These are phyloP conservation scores for Colostygia pectinataria DNA, from an alignment of 2,888 invertebrate genomes.

Conservation along the genomic window DNA sequence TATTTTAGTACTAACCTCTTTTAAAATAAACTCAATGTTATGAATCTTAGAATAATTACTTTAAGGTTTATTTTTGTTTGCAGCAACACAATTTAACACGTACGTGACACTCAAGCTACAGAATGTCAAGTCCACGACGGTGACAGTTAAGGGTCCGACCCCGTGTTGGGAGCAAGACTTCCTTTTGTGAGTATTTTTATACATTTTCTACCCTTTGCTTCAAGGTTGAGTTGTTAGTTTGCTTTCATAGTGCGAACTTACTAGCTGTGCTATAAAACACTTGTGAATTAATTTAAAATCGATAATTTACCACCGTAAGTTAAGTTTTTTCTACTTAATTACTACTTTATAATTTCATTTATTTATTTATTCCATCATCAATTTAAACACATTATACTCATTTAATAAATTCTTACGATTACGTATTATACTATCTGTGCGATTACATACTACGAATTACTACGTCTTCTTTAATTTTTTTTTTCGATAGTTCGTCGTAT, in stretches of 20 bases:
- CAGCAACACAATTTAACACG: slow-evolving; percentile 96
- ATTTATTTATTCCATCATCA: too few species aligned
- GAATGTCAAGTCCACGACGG: slow-evolving; percentile 98
- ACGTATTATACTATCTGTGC: too few species aligned
- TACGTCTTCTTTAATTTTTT: too few species aligned
- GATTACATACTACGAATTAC: too few species aligned
- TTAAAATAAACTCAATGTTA: slow-evolving; percentile 8
- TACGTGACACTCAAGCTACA: slow-evolving; percentile 98
- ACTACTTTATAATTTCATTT: too few species aligned
- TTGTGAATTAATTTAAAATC: not conserved
- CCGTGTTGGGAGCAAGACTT: slow-evolving; percentile 99
- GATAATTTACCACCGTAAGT: too few species aligned
- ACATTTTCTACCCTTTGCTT: slow-evolving; percentile 31
- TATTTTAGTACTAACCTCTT: slow-evolving; percentile 12
- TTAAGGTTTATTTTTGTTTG: slow-evolving; percentile 50
- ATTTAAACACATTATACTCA: too few species aligned
- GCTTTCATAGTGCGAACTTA: slow-evolving; percentile 1
- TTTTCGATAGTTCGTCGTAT: too few species aligned
- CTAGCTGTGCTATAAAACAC: not conserved
- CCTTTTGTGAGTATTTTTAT: slow-evolving; percentile 93
- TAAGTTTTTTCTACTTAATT: too few species aligned
- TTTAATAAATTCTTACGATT: too few species aligned
- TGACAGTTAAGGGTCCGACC: slow-evolving; percentile 96
- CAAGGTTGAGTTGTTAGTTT: slow-evolving; percentile 15
- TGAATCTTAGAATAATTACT: not conserved